These are phyloP conservation scores for Haemorhous mexicanus DNA, from an alignment of 2,113 vertebrate species.

Conservation along the genomic window DNA sequence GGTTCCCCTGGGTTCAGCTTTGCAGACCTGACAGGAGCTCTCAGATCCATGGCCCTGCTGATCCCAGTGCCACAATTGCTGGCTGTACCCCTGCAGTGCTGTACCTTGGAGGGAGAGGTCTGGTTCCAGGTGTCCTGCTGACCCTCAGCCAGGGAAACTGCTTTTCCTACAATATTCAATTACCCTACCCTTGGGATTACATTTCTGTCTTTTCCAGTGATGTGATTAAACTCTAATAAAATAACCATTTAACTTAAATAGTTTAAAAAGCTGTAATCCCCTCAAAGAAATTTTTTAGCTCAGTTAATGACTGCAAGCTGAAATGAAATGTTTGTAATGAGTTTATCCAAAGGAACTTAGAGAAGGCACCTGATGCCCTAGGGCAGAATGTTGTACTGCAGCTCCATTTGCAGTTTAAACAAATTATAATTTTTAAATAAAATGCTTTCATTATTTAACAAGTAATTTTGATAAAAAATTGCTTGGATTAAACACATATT, in stretches of 20 bases:
- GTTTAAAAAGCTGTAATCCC: constrained; percentile 45
- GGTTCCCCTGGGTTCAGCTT: neutral
- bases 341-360: constrained; percentile 40
- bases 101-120: fast-evolving
- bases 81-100: neutral
- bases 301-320: constrained; percentile 9
- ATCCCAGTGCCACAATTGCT: neutral
- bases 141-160: neutral
- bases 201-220: neutral
- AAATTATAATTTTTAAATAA: neutral
- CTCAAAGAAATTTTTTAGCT: constrained; percentile 8
- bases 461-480: neutral
- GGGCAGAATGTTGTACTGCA: neutral
- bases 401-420: neutral
- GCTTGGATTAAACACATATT: neutral
- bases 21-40: neutral
- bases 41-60: fast-evolving
- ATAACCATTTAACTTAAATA: neutral
- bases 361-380: neutral
- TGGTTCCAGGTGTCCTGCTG: neutral
- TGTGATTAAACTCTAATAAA: constrained; percentile 44
- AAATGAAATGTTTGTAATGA: neutral
- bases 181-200: neutral
- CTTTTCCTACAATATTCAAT: neutral
- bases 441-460: neutral